A percentile compares a stretch with the other conserved stretches of the same genome.
Conservation (phyloP, 2,113 vertebrate species). For the Neopipo cinnamomea region DNA sequence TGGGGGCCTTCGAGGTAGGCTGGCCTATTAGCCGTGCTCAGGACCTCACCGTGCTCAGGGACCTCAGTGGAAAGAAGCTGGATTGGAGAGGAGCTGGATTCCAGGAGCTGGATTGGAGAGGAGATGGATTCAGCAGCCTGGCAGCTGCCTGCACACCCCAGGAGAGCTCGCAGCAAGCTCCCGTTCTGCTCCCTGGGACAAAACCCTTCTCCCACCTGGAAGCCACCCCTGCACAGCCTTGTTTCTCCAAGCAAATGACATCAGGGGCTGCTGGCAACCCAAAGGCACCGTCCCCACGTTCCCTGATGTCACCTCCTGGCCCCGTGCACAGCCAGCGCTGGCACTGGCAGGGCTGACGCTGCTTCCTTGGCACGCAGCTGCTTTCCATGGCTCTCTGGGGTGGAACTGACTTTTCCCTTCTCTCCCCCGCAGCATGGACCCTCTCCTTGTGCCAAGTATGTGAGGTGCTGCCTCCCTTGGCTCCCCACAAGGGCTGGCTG, state of each 20-base stretch:
- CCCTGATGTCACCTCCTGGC: slow-evolving; percentile 49
- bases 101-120: neutral
- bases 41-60: fast-evolving
- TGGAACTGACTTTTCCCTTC: neutral
- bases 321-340: neutral
- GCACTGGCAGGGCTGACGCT: neutral
- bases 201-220: neutral
- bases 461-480: neutral
- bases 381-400: neutral
- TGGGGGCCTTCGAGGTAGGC: neutral
- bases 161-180: neutral
- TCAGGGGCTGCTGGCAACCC: neutral
- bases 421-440: neutral
- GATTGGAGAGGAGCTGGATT: neutral
- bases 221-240: neutral
- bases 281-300: neutral
- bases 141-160: fast-evolving
- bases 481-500: neutral
- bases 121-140: neutral
- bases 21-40: fast-evolving
- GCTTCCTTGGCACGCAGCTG: neutral
- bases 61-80: neutral
- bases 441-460: neutral
- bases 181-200: neutral
- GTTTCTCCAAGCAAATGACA: neutral